A percentile compares a stretch with the other conserved stretches of the same genome.
Evolutionary conservation across 2,113 vertebrate species (phyloP).

Genomic region (Guaruba guarouba): DNA sequence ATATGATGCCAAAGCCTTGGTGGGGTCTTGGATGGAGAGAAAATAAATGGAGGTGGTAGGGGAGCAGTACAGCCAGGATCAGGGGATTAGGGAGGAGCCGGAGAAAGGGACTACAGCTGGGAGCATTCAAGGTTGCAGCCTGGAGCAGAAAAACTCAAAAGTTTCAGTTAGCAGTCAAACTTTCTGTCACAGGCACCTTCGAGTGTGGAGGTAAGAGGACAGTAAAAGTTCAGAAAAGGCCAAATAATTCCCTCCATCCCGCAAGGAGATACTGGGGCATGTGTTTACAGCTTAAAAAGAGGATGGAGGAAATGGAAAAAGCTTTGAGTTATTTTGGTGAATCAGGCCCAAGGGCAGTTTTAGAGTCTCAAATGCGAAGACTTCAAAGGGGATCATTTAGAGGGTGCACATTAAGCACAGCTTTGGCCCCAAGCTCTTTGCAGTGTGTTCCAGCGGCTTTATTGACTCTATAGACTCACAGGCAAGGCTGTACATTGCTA

Average conservation of each 20-base stretch:
- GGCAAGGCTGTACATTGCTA: not conserved
- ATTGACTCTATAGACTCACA: not conserved
- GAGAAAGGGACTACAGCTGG: not conserved
- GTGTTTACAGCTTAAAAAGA: not conserved
- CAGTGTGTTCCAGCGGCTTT: not conserved
- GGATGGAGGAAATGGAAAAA: constrained; percentile 45
- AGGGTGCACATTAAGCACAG: not conserved
- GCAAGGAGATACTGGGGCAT: not conserved
- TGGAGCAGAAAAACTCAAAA: not conserved
- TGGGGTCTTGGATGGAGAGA: not conserved
- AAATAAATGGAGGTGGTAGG: not conserved
- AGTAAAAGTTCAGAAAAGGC: not conserved
- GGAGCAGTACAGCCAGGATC: not conserved
- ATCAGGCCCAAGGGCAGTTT: constrained; percentile 8
- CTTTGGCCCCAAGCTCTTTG: not conserved
- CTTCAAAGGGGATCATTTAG: constrained; percentile 3
- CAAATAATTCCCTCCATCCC: not conserved
- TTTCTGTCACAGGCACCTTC: not conserved
- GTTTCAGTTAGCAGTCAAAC: not conserved
- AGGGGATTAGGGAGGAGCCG: not conserved
- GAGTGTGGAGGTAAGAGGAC: not conserved
- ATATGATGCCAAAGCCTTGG: not conserved
- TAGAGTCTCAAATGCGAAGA: not conserved
- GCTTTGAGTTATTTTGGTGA: not conserved
- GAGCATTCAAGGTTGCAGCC: not conserved